A percentile compares a stretch with the other conserved stretches of the same genome.
These are phyloP conservation scores for Ryuthela nishihirai DNA, from an alignment of 2,888 invertebrate species.

Conservation along the genomic window DNA sequence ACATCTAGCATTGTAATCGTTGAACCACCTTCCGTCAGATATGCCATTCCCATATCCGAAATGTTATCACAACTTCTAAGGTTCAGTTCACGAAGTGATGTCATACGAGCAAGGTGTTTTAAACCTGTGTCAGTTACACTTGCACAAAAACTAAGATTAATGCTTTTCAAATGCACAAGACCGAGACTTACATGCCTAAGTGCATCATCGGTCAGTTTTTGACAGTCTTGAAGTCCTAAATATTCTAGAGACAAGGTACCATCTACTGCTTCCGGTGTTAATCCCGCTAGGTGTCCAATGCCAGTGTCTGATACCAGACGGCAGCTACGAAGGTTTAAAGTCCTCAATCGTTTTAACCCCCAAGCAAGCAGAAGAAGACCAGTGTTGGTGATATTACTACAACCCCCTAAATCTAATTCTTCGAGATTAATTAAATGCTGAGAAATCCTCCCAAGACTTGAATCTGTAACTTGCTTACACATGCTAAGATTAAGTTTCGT, in stretches of 20 bases:
- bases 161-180: slow-evolving; percentile 68
- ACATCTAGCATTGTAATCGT: slow-evolving; percentile 75
- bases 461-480: slow-evolving; percentile 91
- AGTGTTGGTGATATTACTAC: slow-evolving; percentile 83
- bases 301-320: slow-evolving; percentile 89
- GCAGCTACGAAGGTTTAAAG: slow-evolving; percentile 82
- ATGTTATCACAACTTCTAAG: slow-evolving; percentile 90
- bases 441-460: slow-evolving; percentile 70
- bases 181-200: slow-evolving; percentile 78
- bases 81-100: slow-evolving; percentile 77
- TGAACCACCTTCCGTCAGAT: slow-evolving; percentile 81
- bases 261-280: slow-evolving; percentile 38
- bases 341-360: slow-evolving; percentile 77
- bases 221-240: slow-evolving; percentile 89
- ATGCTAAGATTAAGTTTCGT: slow-evolving; percentile 79
- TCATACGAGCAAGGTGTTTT: slow-evolving; percentile 79
- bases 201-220: slow-evolving; percentile 86
- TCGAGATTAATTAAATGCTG: slow-evolving; percentile 62
- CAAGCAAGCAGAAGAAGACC: slow-evolving; percentile 80
- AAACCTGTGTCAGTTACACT: slow-evolving; percentile 88
- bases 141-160: slow-evolving; percentile 90
- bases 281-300: slow-evolving; percentile 68
- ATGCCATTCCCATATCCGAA: slow-evolving; percentile 85
- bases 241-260: slow-evolving; percentile 69
- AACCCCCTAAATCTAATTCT: slow-evolving; percentile 82